phyloP scores from a whole-genome alignment of 2,888 invertebrate species.

The Agrochola macilenta region DNA sequence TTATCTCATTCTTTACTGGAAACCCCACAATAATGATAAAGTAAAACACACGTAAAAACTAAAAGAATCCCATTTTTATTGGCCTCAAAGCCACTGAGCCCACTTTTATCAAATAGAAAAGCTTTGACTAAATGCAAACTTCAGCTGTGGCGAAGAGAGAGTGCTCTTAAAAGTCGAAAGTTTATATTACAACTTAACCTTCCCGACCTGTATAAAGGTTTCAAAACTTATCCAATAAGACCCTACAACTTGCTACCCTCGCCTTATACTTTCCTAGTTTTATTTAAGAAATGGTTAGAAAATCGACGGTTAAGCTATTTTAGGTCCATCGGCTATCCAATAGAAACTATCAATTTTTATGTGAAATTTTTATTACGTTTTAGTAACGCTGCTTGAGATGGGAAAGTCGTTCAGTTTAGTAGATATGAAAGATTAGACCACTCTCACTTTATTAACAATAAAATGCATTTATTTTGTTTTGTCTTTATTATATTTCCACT shows the following conservation, averaged over 20 bases:
- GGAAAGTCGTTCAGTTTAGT: constrained; percentile 23
- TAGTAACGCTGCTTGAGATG: constrained; percentile 21
- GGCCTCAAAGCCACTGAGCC: constrained; percentile 32
- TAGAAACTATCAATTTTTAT: constrained; percentile 60
- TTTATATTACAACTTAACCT: constrained; percentile 86
- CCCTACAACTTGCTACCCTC: constrained; percentile 73
- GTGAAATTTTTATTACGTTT: constrained; percentile 50
- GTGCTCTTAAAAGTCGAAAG: constrained; percentile 77
- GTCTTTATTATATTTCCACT: constrained; percentile 10
- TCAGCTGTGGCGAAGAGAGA: constrained; percentile 68
- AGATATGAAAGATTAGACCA: constrained; percentile 22
- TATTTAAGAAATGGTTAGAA: constrained; percentile 72
- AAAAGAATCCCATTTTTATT: constrained; percentile 42
- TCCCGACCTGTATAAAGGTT: constrained; percentile 79
- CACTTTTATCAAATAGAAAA: constrained; percentile 60
- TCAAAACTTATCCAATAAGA: constrained; percentile 87
- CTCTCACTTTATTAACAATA: constrained; percentile 30
- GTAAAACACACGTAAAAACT: constrained; percentile 29
- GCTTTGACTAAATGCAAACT: constrained; percentile 68
- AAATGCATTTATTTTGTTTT: constrained; percentile 23
- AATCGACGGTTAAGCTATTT: constrained; percentile 60
- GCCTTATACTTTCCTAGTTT: constrained; percentile 71
- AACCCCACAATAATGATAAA: constrained; percentile 5
- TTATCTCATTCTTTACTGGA: neutral
- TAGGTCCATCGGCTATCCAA: constrained; percentile 42